Conservation (phyloP, 2,113 vertebrate genomes). For the Corythornis cristatus region DNA sequence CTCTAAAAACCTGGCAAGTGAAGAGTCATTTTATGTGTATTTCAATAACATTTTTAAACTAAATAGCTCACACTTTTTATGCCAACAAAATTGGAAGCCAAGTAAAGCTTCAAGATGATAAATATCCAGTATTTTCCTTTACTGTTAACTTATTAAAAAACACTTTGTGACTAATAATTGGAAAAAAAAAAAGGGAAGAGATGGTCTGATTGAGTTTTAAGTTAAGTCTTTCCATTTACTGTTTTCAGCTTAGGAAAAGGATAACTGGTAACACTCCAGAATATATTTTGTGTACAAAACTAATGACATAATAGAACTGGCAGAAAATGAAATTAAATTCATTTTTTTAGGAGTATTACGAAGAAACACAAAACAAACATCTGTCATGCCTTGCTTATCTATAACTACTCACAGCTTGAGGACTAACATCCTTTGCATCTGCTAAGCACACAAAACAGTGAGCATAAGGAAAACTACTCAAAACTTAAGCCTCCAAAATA, state of each 20-base stretch:
- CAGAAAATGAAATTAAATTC: not conserved
- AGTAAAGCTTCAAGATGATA: not conserved
- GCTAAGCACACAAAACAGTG: not conserved
- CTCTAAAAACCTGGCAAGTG: not conserved
- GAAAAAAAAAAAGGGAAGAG: not conserved
- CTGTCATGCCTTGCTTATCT: not conserved
- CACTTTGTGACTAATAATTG: not conserved
- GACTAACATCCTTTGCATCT: not conserved
- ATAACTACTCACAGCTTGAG: not conserved
- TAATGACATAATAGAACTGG: not conserved
- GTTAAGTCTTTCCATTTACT: conserved; percentile 13
- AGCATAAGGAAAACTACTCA: conserved; percentile 7
- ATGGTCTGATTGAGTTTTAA: not conserved
- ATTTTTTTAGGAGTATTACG: not conserved
- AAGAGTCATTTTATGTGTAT: not conserved
- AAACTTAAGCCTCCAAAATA: not conserved
- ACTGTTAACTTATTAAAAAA: not conserved
- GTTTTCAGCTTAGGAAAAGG: conserved; percentile 10
- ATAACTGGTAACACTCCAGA: conserved; percentile 1
- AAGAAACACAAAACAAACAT: not conserved
- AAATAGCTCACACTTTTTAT: not conserved
- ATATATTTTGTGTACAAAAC: not conserved
- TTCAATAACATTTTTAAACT: conserved; percentile 28
- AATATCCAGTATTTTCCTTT: not conserved
- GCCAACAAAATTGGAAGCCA: conserved; percentile 14